A percentile compares a stretch with the other conserved stretches of the same genome.
Evolutionary conservation across 1,140 invertebrate genomes (phyloP).

Genomic region (Tetramorium alpestre): DNA sequence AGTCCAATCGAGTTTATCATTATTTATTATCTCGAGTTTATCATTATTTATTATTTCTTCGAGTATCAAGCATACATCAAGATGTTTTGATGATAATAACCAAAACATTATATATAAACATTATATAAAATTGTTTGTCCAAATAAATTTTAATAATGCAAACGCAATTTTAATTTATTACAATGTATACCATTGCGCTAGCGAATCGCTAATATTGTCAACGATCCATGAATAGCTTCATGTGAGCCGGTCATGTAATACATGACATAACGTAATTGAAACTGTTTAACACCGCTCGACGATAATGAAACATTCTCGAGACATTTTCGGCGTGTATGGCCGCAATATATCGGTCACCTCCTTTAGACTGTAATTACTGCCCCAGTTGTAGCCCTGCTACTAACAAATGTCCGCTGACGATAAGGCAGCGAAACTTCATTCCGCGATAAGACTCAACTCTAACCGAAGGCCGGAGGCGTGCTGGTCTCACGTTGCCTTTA

Average conservation of each 20-base stretch:
- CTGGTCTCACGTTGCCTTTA: neutral
- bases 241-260: neutral
- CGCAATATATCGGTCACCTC: conserved; percentile 34
- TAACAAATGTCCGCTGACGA: conserved; percentile 16
- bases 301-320: conserved; percentile 7
- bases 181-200: neutral
- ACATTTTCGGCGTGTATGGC: neutral
- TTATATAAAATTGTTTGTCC: neutral
- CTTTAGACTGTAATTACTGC: conserved; percentile 27
- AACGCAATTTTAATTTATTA: neutral
- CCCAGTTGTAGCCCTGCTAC: conserved; percentile 16
- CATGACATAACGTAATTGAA: conserved; percentile 4
- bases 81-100: neutral
- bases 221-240: neutral
- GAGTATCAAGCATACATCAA: neutral
- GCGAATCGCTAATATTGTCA: neutral
- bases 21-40: neutral
- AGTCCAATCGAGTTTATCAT: neutral
- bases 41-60: neutral
- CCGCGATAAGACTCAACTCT: conserved; percentile 7
- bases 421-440: conserved; percentile 24
- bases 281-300: conserved; percentile 1
- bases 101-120: neutral
- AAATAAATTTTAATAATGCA: neutral
- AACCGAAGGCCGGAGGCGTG: neutral